Evolutionary conservation across 2,797 vertebrate genomes (phyloP).

Genomic region (Sphenopsis melanotis): DNA sequence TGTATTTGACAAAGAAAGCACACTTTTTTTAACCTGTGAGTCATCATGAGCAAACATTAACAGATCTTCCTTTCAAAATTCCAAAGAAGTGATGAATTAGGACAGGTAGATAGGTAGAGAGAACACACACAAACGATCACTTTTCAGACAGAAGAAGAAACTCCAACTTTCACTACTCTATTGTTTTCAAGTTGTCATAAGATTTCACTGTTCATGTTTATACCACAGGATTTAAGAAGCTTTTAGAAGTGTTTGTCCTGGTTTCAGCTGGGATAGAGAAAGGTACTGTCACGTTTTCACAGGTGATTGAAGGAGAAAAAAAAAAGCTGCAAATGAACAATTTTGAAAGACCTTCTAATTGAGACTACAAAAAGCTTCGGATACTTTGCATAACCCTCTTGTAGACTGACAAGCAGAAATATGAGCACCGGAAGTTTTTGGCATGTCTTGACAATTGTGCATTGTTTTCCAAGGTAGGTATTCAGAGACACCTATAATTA

Average conservation of each 20-base stretch:
- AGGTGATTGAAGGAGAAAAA: background rate
- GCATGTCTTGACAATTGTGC: background rate
- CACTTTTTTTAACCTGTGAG: background rate
- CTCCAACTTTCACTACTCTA: background rate
- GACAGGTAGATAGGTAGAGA: background rate
- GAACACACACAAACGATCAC: background rate
- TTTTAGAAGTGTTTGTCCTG: background rate
- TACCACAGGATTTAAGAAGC: background rate
- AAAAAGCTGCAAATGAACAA: background rate
- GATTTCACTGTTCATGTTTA: background rate
- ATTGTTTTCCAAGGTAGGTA: background rate
- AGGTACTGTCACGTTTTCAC: background rate
- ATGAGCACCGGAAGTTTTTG: background rate
- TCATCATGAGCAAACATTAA: background rate
- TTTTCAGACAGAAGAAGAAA: background rate
- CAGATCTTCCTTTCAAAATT: background rate
- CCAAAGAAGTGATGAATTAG: background rate
- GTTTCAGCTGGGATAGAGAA: background rate
- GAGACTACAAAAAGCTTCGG: background rate
- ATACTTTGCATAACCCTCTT: background rate
- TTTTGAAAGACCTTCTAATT: background rate
- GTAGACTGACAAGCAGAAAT: background rate
- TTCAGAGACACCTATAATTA: background rate
- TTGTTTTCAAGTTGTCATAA: background rate
- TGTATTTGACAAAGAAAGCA: background rate